phyloP scores from a whole-genome alignment of 2,113 vertebrate genomes.

The Piaya cayana region DNA sequence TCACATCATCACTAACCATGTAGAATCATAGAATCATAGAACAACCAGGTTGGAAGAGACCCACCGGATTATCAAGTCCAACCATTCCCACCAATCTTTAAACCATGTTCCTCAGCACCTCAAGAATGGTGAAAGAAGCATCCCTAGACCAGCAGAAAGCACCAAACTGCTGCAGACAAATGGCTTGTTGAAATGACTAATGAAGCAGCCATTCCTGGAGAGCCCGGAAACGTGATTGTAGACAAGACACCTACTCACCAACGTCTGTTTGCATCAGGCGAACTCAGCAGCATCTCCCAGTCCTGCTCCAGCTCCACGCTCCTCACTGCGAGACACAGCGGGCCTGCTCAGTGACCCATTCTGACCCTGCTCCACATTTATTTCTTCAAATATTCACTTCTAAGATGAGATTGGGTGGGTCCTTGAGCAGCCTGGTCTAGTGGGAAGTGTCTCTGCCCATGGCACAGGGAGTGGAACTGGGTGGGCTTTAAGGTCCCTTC shows the following conservation, averaged over 20 bases:
- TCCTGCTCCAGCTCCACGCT: background rate
- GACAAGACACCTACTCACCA: background rate
- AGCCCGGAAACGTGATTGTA: background rate
- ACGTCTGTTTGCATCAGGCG: fast-evolving
- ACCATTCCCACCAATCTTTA: no score
- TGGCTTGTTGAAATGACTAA: background rate
- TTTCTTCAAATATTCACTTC: background rate
- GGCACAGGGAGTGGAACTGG: no score
- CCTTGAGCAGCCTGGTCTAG: no score
- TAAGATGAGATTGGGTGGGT: no score
- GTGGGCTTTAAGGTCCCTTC: no score
- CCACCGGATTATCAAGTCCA: no score
- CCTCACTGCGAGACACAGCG: fast-evolving
- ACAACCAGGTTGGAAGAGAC: no score
- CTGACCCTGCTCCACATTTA: background rate
- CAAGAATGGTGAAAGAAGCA: fast-evolving
- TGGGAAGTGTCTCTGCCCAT: no score
- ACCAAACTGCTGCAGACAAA: background rate
- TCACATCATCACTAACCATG: background rate
- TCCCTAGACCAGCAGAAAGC: background rate
- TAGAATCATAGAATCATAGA: no score
- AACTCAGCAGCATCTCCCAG: background rate
- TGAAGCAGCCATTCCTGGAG: background rate
- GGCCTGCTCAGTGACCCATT: fast-evolving
- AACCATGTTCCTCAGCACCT: no score